Percentiles rank a stretch among this genome's conserved stretches.
Evolutionary conservation across 2,797 vertebrate genomes (phyloP).

Genomic region (Cryptoprocta ferox): DNA sequence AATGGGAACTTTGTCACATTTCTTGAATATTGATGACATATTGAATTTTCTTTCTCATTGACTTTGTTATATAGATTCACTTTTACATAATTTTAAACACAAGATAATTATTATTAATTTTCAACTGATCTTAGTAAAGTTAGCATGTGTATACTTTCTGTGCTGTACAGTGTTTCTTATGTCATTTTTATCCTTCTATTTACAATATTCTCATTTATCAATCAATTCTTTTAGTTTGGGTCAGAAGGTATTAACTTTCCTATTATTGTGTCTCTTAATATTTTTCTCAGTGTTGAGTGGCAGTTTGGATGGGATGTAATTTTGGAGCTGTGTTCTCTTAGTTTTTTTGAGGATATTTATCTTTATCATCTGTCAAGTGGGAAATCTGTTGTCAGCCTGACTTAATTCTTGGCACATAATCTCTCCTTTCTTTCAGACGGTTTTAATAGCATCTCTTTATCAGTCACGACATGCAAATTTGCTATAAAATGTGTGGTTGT

Average conservation of each 20-base stretch:
- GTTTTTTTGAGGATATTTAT: background rate
- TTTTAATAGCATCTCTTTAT: background rate
- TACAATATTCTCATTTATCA: background rate
- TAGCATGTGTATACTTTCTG: background rate
- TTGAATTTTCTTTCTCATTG: background rate
- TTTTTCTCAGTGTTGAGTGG: background rate
- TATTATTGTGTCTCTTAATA: background rate
- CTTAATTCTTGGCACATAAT: background rate
- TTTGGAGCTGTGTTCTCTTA: background rate
- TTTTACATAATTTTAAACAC: background rate
- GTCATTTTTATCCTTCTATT: background rate
- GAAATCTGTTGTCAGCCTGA: background rate
- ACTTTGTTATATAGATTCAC: background rate
- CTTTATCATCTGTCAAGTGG: background rate
- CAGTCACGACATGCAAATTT: background rate
- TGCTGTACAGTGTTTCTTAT: background rate
- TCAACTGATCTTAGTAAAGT: background rate
- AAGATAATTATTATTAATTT: background rate
- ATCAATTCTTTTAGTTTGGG: background rate
- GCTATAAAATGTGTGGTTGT: background rate
- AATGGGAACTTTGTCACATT: background rate
- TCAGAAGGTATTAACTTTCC: background rate
- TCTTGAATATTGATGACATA: background rate
- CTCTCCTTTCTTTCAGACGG: background rate
- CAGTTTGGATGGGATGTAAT: background rate